Base-by-base conservation (phyloP, 2,113 vertebrate genomes). In the Nyctibius bracteatus region DNA sequence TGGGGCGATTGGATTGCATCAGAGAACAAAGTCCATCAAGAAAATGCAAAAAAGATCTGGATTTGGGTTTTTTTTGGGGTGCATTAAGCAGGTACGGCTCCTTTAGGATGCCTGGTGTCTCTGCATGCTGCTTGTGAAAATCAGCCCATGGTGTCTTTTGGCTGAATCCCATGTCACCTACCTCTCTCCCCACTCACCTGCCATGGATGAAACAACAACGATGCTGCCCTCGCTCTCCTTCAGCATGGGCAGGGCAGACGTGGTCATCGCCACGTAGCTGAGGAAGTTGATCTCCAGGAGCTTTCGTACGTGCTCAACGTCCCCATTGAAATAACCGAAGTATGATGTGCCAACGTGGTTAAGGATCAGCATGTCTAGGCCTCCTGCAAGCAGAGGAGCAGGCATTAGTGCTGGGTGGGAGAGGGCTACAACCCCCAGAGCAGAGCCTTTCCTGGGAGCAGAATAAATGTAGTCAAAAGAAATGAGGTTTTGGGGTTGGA, bases 301-400 rank as follows among this genome's bases (percentile, higher is more conserved):
- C 81, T 87, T 96, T 37, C 97, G 96, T 4, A 98, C 55, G 0
- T 94, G 37, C 9, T 27, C 82, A 5, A 98, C 44, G 0, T 98
- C 96, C 6, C 88, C 85, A 0, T 94, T 61, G 17, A 98, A 98
- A 37, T 95, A 91, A 7, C 15, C n/a, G 2, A 98, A 58, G 68
- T 97, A 84, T 0, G 47, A 52, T 0, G 23, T 44, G 47, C 86
- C 92, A 1, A 98, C 66, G 5, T 98, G 98, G 52, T 98, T 98
- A 14, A 98, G 97, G 13, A 98, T 98, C 59, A 98, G 97, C 98
- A 98, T 98, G 96, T 98, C 98, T 2, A 98, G 86, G 66, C 97
- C 98, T 39, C 98, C 98, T 98, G 94, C 24, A 71, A 57, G 58
- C 89, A 92, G 95, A 27, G 24, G 47, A 84, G 66, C 73, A 58